phyloP scores from a whole-genome alignment of 2,888 invertebrate genomes.

The Pseudococcus longispinus region DNA sequence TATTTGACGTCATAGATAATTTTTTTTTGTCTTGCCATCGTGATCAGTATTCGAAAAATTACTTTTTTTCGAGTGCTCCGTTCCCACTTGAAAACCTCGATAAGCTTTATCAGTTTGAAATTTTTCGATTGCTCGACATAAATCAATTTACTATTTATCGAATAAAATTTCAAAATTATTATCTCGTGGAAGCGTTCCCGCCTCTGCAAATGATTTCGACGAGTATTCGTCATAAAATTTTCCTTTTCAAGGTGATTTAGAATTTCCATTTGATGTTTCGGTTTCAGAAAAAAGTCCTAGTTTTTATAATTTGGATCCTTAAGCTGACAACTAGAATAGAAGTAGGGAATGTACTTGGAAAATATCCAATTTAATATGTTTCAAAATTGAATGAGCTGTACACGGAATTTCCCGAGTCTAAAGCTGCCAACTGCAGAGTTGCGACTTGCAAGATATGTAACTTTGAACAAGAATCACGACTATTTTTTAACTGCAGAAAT shows the following conservation, averaged over 20 bases:
- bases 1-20: not conserved
- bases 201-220: conserved; percentile 18
- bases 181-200: not conserved
- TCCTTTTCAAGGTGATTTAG: not conserved
- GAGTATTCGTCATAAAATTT: not conserved
- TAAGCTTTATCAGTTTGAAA: not conserved
- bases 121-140: conserved; percentile 6
- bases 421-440: too few relatives aligned
- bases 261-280: not conserved
- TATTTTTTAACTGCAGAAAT: too few relatives aligned
- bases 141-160: conserved; percentile 14
- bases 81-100: not conserved
- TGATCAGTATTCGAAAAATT: not conserved
- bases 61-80: not conserved
- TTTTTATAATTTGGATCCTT: too few relatives aligned
- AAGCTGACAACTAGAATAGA: too few relatives aligned
- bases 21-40: not conserved
- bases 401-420: too few relatives aligned
- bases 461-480: too few relatives aligned
- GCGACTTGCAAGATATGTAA: too few relatives aligned
- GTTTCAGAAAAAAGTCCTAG: too few relatives aligned
- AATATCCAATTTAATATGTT: too few relatives aligned
- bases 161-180: conserved; percentile 20
- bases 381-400: too few relatives aligned
- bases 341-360: too few relatives aligned